Base-by-base conservation (phyloP, 2,888 invertebrate species). In the Agrochola macilenta region DNA sequence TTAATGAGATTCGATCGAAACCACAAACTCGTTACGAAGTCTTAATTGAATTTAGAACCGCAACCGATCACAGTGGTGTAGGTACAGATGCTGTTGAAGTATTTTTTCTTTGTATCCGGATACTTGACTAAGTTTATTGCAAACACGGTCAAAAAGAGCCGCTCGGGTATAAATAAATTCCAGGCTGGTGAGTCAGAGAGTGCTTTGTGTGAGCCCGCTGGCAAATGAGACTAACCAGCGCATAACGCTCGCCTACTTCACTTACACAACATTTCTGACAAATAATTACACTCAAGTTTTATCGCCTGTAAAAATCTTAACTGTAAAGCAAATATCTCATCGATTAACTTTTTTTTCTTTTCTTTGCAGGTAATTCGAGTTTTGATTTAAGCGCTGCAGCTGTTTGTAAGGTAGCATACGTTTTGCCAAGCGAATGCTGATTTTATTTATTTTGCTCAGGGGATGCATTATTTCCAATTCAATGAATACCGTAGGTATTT, bases 121-220 rank as follows among this genome's bases (percentile, higher is more conserved):
- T 74, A 86, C 68, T 74, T 75, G 64, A 75, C 80, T 82, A 79
- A 80, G 83, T 81, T 88, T 85, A 86, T 84, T 83, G 82, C 84
- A 89, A 87, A 89, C 86, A 87, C 81, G 81, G 74, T 85, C 85
- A 78, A 88, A 89, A 88, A 83, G 88, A 85, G 64, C 79, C 81
- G 83, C 74, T 84, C 66, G 46, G 61, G 82, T 79, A 80, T 74
- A 79, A 87, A 89, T 89, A 83, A 87, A 89, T 90, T 89, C 87
- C 90, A 84, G 86, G 68, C 80, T 85, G 78, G 79, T 87, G 87
- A 89, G 78, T 90, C 86, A 87, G 78, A 83, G 75, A 83, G 76
- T 76, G 86, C 86, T 90, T 92, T 89, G 85, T 88, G 82, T 65
- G 78, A 74, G 84, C 78, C 82, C 75, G 74, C 76, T 70, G 86